Evolutionary conservation across 1,140 invertebrate species (phyloP), one percentile per base, ranked within the genome.

Genomic region (Agrilus planipennis): DNA sequence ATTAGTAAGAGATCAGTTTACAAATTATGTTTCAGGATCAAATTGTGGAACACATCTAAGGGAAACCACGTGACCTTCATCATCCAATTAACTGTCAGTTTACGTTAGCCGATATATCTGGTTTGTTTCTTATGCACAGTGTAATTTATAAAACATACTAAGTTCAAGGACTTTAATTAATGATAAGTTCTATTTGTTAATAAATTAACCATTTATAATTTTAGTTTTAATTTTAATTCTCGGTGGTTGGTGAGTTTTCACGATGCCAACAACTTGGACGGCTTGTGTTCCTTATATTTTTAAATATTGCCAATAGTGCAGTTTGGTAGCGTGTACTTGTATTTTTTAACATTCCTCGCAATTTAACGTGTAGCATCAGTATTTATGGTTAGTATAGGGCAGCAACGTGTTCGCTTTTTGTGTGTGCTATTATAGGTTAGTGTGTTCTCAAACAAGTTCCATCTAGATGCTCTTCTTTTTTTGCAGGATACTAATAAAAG

Each of bases 231-330:
- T 28, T 34, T 42, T 39, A 38, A 14, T 29, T 28, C 25, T 31
- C 3, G 15, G 12, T 21, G 12, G 30, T 31, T 23, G 14, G 20
- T 25, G 16, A 20, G 30, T 28, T n/a, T 16, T 19, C 28, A 18
- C 12, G 23, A 28, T 34, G 42, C 23, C 36, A 30, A 28, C 36
- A 17, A 30, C 25, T 15, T 36, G 52, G 52, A 58, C 52, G 55
- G 52, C 55, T 53, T 58, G 55, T n/a, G 55, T 53, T 45, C 40
- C 47, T 51, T 48, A 51, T 58, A 52, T 55, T 55, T 58, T 55
- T 49, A 44, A 46, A 49, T 51, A 54, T 54, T 50, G 19, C 15
- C 15, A 9, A 27, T 12, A 36, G 34, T 38, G 43, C 44, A 46
- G 43, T 47, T 46, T 41, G 37, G 37, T 45, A 21, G 22, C n/a